A percentile compares a stretch with the other conserved stretches of the same genome.
These are phyloP conservation scores for Erannis defoliaria DNA, from an alignment of 2,888 invertebrate species.

Conservation along the genomic window DNA sequence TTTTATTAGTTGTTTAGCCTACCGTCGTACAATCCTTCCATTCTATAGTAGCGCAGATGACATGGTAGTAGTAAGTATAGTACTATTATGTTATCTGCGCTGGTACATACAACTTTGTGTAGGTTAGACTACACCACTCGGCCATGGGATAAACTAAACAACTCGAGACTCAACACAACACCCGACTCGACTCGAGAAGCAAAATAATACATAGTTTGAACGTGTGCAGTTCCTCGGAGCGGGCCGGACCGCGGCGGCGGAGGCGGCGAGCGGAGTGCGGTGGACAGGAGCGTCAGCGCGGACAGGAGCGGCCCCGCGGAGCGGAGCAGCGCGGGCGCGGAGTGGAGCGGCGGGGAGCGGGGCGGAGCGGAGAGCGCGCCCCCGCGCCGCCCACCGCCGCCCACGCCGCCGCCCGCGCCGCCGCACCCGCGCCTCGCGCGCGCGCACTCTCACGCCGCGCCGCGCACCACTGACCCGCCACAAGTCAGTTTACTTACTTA, in stretches of 20 bases:
- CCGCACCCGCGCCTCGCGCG: slow-evolving; percentile 64
- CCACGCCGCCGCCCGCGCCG: slow-evolving; percentile 51
- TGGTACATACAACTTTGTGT: no score
- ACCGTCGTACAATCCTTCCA: no score
- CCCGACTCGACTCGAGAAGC: no score
- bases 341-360: slow-evolving; percentile 3
- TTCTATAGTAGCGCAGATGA: no score
- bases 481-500: slow-evolving; percentile 55
- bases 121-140: no score
- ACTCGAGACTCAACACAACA: no score
- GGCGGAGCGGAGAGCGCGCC: slow-evolving; percentile 9
- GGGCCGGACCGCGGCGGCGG: slow-evolving; percentile 19
- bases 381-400: slow-evolving; percentile 58
- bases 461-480: slow-evolving; percentile 68
- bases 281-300: neutral
- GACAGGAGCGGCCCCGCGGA: neutral
- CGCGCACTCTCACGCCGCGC: slow-evolving; percentile 69
- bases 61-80: no score
- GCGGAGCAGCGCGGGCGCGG: neutral
- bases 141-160: no score
- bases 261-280: neutral
- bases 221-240: slow-evolving; percentile 45
- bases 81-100: no score
- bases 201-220: neutral
- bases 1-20: no score